Evolutionary conservation across 2,797 vertebrate species (phyloP).

Genomic region (Oryzias dopingdopingensis): DNA sequence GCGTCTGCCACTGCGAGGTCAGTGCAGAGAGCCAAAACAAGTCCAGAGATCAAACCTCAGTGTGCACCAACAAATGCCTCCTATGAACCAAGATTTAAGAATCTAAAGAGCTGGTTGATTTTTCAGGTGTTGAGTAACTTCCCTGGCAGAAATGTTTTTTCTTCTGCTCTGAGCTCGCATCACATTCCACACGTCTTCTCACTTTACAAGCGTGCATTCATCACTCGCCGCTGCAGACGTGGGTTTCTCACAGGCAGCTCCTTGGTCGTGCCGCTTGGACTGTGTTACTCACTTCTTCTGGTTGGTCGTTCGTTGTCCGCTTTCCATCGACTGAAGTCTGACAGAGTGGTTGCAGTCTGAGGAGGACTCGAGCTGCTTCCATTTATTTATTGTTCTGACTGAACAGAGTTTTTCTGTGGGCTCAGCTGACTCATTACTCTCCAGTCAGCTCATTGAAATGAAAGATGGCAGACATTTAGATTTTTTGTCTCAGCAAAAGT

Average conservation of each 20-base stretch:
- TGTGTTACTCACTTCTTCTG: not conserved
- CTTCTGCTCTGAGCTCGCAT: conserved; percentile 25
- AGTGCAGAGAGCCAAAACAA: conserved; percentile 55
- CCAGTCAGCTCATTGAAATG: conserved; percentile 28
- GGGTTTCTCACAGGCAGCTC: conserved; percentile 19
- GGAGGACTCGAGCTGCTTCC: not conserved
- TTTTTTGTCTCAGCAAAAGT: conserved; percentile 15
- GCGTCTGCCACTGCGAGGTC: conserved; percentile 87
- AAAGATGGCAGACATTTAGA: conserved; percentile 17
- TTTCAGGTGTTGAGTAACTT: conserved; percentile 16
- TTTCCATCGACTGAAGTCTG: not conserved
- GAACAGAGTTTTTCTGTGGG: not conserved
- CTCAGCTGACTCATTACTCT: conserved; percentile 14
- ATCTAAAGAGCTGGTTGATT: conserved; percentile 3
- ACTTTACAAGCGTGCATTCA: conserved; percentile 54
- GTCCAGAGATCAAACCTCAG: not conserved
- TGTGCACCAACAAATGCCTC: conserved; percentile 16
- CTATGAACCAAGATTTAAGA: conserved; percentile 6
- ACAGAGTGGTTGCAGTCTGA: not conserved
- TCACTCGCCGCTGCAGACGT: conserved; percentile 35
- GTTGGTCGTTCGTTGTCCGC: conserved; percentile 4
- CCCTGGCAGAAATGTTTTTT: conserved; percentile 12
- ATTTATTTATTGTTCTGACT: no score
- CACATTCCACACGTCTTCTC: conserved; percentile 53
- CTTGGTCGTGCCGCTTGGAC: not conserved